Evolutionary conservation across 2,797 vertebrate genomes (phyloP), one percentile per base, ranked within the genome.

Genomic region (Alectoris magna): DNA sequence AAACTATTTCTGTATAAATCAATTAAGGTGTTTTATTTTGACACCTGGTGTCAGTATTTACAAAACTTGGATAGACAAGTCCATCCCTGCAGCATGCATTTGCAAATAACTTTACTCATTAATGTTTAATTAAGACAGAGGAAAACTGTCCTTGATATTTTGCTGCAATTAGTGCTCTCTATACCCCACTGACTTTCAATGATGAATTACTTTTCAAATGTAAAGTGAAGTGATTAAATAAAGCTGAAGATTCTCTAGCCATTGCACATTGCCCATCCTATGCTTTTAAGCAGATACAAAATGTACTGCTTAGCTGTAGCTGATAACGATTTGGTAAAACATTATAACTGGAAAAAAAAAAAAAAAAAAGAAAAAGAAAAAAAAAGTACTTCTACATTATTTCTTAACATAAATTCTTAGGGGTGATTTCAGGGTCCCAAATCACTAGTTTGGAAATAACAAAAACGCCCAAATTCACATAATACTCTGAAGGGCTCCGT

Each of bases 121-220:
- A 98, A 98, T 97, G 97, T 98, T 98, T 98, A 98, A 98, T 98
- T 98, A 98, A 98, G 98, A 98, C 97, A 98, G 97, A 97, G 96
- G 97, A 98, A 98, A 98, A 98, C 97, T 98, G 98, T 98, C 97
- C 97, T 98, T 98, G 98, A 98, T 98, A 98, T 98, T 98, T 97
- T 98, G 95, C 96, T 95, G 97, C 97, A 98, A 98, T 98, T 98
- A 98, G 96, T 96, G 97, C 97, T 97, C 97, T 98, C 95, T 97
- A 97, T 97, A 98, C 97, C 97, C 97, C 96, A 97, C 97, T 98
- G 98, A 97, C 97, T 98, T 97, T 92, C 95, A 95, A 84, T 98
- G 98, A 98, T 98, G 96, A 98, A 98, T 98, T 98, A 98, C 97
- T 98, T 98, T 97, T 97, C 97, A 98, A 98, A 98, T 98, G 96